A percentile compares a stretch with the other conserved stretches of the same genome.
These are phyloP conservation scores for Mesocricetus auratus DNA, from an alignment of 2,113 vertebrate species.

Conservation along the genomic window DNA sequence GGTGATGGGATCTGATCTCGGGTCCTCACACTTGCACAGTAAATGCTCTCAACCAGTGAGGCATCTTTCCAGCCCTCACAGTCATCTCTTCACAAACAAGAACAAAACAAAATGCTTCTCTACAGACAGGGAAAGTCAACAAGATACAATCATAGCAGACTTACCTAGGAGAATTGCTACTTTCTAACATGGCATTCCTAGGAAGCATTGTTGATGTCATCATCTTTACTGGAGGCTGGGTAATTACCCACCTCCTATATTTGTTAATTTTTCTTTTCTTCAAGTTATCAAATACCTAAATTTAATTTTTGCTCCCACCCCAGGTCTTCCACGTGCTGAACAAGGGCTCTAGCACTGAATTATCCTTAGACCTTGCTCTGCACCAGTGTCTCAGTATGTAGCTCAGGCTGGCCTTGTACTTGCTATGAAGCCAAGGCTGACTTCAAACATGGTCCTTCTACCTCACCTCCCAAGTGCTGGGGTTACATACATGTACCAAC, in stretches of 20 bases:
- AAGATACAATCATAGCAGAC: conserved; percentile 32
- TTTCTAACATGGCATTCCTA: background rate
- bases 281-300: background rate
- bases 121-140: background rate
- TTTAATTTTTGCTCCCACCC: background rate
- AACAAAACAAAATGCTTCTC: background rate
- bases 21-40: background rate
- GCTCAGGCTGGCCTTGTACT: background rate
- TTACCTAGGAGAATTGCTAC: background rate
- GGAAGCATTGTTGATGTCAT: background rate
- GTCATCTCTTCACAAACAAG: background rate
- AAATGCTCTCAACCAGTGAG: background rate
- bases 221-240: background rate
- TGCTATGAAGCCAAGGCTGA: background rate
- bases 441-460: background rate
- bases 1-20: background rate
- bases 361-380: background rate
- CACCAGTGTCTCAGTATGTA: background rate
- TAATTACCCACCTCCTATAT: background rate
- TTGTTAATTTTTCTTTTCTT: conserved; percentile 34
- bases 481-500: background rate
- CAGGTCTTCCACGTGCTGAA: background rate
- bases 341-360: background rate
- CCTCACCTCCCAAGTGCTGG: background rate
- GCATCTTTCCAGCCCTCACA: background rate